A percentile compares a stretch with the other conserved stretches of the same genome.
Conservation (phyloP, 2,888 invertebrate genomes). For the Neoitamus cyanurus region DNA sequence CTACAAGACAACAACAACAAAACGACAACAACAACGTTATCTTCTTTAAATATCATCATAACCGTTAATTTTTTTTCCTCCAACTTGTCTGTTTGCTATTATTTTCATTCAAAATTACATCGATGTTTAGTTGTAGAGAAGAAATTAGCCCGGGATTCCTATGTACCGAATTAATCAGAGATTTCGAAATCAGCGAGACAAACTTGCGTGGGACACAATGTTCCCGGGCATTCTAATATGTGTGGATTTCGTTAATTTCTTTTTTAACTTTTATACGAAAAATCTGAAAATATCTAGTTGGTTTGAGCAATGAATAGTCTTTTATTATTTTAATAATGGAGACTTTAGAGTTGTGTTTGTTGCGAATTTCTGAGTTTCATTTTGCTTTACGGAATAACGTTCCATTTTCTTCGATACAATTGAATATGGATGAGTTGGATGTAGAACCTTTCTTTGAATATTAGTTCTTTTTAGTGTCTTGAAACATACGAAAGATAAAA, state of each 20-base stretch:
- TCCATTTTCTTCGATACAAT: not conserved
- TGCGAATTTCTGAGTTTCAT: not conserved
- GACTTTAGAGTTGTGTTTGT: not conserved
- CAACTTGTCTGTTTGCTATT: not conserved
- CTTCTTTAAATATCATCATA: not conserved
- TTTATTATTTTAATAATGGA: not conserved
- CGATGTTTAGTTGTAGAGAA: conserved; percentile 5
- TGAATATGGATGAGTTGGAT: not conserved
- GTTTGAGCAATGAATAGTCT: not conserved
- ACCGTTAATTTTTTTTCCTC: not conserved
- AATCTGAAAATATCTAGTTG: not conserved
- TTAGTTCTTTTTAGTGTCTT: conserved; percentile 9
- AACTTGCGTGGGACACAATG: not conserved
- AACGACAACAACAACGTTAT: not conserved
- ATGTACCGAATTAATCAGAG: not conserved
- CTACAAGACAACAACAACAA: not conserved
- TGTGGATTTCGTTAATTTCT: not conserved
- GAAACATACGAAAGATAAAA: conserved; percentile 7
- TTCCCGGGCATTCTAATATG: not conserved
- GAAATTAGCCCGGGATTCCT: not conserved
- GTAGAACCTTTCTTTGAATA: not conserved
- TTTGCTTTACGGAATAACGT: not conserved
- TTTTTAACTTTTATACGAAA: conserved; percentile 26
- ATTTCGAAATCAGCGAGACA: not conserved
- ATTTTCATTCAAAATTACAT: not conserved